Evolutionary conservation across 2,113 vertebrate genomes (phyloP).

Genomic region (Pterophyllum scalare): DNA sequence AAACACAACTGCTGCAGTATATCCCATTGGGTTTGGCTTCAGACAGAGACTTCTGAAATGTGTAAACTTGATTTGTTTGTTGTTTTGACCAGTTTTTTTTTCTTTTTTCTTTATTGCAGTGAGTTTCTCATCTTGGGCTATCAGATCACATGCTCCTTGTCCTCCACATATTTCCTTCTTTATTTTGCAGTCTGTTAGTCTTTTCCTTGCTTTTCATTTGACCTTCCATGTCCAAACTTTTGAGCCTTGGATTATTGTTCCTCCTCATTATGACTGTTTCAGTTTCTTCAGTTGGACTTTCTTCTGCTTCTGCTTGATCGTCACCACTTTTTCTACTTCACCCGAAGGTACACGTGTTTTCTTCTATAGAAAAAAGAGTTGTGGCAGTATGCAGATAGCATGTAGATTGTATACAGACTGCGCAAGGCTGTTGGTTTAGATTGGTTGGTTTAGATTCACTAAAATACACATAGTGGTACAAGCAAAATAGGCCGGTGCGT

Average conservation of each 20-base stretch:
- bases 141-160: too few relatives aligned
- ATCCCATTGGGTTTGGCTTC: neutral
- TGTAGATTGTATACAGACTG: neutral
- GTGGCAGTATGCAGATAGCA: neutral
- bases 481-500: neutral
- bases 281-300: neutral
- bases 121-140: neutral
- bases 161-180: too few relatives aligned
- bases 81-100: neutral
- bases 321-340: neutral
- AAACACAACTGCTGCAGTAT: too few relatives aligned
- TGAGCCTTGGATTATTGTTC: neutral
- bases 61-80: neutral
- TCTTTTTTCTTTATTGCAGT: neutral
- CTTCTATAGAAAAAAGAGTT: neutral
- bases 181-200: too few relatives aligned
- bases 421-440: neutral
- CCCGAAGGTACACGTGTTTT: neutral
- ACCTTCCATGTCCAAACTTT: too few relatives aligned
- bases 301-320: neutral
- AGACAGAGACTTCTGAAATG: neutral
- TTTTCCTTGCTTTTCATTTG: too few relatives aligned
- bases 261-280: neutral
- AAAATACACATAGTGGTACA: neutral
- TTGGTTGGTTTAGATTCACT: neutral